Conservation (phyloP, 2,113 vertebrate genomes). For the Natator depressus region DNA sequence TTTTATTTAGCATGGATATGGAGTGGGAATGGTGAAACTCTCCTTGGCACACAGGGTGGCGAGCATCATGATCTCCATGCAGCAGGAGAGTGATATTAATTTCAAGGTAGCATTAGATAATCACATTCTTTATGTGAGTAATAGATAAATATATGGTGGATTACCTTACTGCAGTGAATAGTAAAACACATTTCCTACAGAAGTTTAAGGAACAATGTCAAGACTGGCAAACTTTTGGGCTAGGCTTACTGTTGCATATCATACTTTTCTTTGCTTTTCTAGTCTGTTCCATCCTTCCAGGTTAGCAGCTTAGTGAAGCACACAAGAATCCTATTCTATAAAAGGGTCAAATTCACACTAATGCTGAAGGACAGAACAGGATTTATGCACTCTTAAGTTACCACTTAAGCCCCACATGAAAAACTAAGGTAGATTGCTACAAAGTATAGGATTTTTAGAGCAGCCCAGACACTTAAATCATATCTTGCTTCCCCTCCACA, state of each 20-base stretch:
- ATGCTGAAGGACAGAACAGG: neutral
- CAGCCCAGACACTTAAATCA: neutral
- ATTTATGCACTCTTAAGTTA: neutral
- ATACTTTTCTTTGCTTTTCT: neutral
- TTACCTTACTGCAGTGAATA: conserved; percentile 6
- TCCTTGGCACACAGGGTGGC: neutral
- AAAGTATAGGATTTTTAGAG: neutral
- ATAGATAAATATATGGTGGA: neutral
- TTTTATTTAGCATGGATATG: neutral
- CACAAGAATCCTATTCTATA: neutral
- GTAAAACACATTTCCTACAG: neutral
- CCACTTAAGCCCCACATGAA: neutral
- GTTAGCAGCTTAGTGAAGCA: neutral
- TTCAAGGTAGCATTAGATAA: neutral
- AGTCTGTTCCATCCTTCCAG: neutral
- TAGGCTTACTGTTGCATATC: neutral
- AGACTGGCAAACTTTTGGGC: neutral
- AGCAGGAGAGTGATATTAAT: neutral
- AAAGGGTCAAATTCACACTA: neutral
- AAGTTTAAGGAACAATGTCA: neutral
- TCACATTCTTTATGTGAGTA: neutral
- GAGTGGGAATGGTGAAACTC: neutral
- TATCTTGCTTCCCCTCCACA: neutral
- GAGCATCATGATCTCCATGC: neutral
- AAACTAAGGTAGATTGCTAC: neutral